A percentile compares a stretch with the other conserved stretches of the same genome.
Conservation (phyloP, 1,140 invertebrate species). For the Heliconius congener region DNA sequence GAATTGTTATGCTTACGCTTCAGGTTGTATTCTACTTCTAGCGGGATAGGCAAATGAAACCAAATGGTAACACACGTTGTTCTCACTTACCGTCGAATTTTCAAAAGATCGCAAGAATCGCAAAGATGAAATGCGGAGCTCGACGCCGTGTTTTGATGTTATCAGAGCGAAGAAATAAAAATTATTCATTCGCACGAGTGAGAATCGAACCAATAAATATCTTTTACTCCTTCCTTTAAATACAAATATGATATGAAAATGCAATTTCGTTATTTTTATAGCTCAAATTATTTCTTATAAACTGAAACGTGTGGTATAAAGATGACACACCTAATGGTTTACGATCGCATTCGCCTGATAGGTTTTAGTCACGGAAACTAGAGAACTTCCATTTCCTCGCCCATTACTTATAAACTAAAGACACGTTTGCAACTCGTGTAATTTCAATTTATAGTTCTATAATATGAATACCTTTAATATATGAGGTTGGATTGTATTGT, state of each 20-base stretch:
- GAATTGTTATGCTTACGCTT: no score
- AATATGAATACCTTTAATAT: neutral
- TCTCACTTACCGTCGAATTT: no score
- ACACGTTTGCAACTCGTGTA: neutral
- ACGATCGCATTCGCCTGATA: constrained; percentile 30
- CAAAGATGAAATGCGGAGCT: no score
- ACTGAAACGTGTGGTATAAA: constrained; percentile 29
- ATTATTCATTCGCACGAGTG: no score
- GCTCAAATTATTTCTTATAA: constrained; percentile 21
- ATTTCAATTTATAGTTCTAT: constrained; percentile 1
- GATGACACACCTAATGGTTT: constrained; percentile 32
- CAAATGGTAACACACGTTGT: no score
- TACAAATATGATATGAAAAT: neutral
- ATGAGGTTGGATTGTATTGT: neutral
- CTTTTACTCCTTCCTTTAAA: neutral
- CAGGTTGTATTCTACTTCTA: no score
- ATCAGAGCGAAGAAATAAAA: no score
- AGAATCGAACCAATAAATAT: no score
- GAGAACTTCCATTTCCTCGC: constrained; percentile 16
- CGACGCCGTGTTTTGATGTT: no score
- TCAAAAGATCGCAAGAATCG: no score
- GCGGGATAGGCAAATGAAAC: no score
- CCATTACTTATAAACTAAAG: constrained; percentile 17
- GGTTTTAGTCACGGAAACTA: constrained; percentile 33
- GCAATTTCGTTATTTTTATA: constrained; percentile 12